Conservation (phyloP, 2,888 invertebrate species). For the Ypsolopha scabrella region DNA sequence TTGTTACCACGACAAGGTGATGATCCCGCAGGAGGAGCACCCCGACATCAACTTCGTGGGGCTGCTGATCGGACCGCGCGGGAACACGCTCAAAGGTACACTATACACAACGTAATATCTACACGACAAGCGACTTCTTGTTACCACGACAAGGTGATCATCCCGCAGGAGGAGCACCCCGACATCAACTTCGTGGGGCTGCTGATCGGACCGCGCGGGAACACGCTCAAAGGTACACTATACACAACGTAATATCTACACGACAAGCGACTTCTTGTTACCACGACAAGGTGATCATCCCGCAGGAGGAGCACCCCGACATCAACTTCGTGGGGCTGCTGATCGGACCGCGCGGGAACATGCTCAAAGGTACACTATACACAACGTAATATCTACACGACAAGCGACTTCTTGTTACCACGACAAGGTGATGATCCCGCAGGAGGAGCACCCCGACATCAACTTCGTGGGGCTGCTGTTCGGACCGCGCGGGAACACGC, state of each 20-base stretch:
- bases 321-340: constrained; percentile 99
- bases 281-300: constrained; percentile 98
- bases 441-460: constrained; percentile 99
- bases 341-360: constrained; percentile 99
- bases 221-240: constrained; percentile 96
- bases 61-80: constrained; percentile 96
- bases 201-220: constrained; percentile 98
- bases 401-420: constrained; percentile 24
- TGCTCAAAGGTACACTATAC: constrained; percentile 95
- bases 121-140: constrained; percentile 10
- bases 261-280: not conserved
- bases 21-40: constrained; percentile 99
- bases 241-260: too few species aligned
- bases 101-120: too few species aligned
- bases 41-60: constrained; percentile 99
- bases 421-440: constrained; percentile 99
- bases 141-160: constrained; percentile 94
- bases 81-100: constrained; percentile 97
- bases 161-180: constrained; percentile 99
- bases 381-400: too few species aligned
- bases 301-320: constrained; percentile 99
- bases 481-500: constrained; percentile 98
- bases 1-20: constrained; percentile 87
- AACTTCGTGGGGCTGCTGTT: constrained; percentile 99
- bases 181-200: constrained; percentile 99